Conservation (phyloP, 2,113 vertebrate genomes). For the Camelus bactrianus region DNA sequence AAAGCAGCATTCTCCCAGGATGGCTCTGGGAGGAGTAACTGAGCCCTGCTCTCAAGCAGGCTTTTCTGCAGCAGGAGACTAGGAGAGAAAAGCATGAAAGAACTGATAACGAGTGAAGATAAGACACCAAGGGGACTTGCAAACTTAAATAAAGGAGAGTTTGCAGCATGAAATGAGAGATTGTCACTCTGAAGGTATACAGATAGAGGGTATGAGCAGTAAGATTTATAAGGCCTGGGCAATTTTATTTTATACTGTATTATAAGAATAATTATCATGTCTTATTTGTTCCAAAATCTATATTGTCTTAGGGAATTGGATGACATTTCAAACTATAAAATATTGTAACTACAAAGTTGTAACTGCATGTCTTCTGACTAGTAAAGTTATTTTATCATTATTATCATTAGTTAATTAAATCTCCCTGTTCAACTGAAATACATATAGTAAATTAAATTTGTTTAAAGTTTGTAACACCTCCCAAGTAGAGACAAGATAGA, state of each 20-base stretch:
- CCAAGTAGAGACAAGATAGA: conserved; percentile 2
- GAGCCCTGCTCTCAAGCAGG: not conserved
- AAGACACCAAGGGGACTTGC: not conserved
- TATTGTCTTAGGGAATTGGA: not conserved
- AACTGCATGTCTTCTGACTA: not conserved
- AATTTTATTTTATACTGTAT: not conserved
- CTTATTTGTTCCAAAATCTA: not conserved
- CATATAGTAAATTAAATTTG: not conserved
- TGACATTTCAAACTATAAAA: not conserved
- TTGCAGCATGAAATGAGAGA: not conserved
- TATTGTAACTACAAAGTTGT: conserved; percentile 14
- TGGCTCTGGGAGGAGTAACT: not conserved
- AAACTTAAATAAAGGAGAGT: not conserved
- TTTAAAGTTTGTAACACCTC: not conserved
- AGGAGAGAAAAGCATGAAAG: not conserved
- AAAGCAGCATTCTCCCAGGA: not conserved
- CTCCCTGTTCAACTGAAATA: not conserved
- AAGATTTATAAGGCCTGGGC: not conserved
- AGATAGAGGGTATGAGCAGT: not conserved
- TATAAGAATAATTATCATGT: not conserved
- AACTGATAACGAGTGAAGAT: not conserved
- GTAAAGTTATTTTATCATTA: not conserved
- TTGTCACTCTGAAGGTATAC: not conserved
- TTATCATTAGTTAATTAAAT: not conserved
- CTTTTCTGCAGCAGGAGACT: not conserved